phyloP scores from a whole-genome alignment of 2,888 invertebrate genomes.

The Eristalis arbustorum region DNA sequence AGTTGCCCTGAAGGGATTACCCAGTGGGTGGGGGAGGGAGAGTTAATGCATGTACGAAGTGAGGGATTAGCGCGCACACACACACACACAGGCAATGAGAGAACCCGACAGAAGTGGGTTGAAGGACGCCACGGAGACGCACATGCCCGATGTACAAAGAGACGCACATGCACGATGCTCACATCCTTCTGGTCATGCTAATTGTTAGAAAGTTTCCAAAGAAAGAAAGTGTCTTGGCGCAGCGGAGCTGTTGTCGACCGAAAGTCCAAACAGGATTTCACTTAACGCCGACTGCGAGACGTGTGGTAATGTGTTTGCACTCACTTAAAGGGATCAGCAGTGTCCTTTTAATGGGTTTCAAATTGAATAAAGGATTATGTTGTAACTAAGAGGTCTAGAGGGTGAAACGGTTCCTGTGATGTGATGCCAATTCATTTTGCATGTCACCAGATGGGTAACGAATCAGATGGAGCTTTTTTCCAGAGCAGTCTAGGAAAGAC shows the following conservation, averaged over 20 bases:
- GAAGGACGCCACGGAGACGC: not conserved
- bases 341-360: slow-evolving; percentile 81
- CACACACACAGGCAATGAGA: not conserved
- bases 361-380: slow-evolving; percentile 81
- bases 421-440: not conserved
- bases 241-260: not conserved
- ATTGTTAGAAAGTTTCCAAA: slow-evolving; percentile 42
- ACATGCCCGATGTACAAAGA: not conserved
- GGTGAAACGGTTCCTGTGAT: not conserved
- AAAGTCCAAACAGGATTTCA: slow-evolving; percentile 21
- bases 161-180: not conserved
- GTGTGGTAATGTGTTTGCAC: slow-evolving; percentile 80
- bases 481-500: too few relatives aligned
- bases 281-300: slow-evolving; percentile 64
- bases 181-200: slow-evolving; percentile 39
- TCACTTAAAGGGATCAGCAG: slow-evolving; percentile 80
- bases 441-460: not conserved
- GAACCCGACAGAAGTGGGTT: not conserved
- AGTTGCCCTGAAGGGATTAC: slow-evolving; percentile 45
- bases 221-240: slow-evolving; percentile 8
- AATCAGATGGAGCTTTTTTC: not conserved
- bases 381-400: slow-evolving; percentile 75
- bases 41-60: slow-evolving; percentile 36
- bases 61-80: slow-evolving; percentile 16
- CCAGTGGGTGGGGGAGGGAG: slow-evolving; percentile 1